These are phyloP conservation scores for Trichoplax adhaerens DNA, from an alignment of 37 sponge, comb jelly and placozoan species.

Conservation along the genomic window DNA sequence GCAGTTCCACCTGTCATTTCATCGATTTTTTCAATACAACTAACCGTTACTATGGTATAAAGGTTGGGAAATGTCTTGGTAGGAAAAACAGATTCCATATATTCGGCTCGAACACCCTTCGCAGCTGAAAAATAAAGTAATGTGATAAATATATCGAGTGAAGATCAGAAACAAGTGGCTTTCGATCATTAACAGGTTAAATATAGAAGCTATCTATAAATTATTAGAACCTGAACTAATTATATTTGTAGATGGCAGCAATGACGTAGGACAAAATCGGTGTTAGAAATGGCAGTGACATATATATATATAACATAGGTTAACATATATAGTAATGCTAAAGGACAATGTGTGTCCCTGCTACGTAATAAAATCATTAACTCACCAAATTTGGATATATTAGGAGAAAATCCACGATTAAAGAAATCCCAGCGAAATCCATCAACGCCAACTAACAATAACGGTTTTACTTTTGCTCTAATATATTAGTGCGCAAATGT, in stretches of 20 bases:
- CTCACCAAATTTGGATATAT: conserved; percentile 8
- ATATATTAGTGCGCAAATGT: no score
- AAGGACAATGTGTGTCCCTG: background rate
- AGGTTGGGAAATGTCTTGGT: conserved; percentile 86
- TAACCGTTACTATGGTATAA: conserved; percentile 70
- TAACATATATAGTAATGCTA: no score
- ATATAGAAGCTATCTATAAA: no score
- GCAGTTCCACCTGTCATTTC: no score
- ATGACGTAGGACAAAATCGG: no score
- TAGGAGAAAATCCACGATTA: conserved; percentile 25
- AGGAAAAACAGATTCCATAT: conserved; percentile 53
- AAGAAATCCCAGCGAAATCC: conserved; percentile 65
- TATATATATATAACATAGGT: no score
- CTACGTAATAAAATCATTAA: conserved; percentile 5
- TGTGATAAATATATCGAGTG: no score
- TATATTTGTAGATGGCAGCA: no score
- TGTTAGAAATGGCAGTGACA: no score
- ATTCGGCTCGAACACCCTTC: conserved; percentile 47
- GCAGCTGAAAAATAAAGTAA: conserved; percentile 4
- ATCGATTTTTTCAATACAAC: background rate
- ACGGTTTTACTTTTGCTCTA: conserved; percentile 9
- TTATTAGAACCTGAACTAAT: no score
- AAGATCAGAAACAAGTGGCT: no score
- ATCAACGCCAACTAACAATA: conserved; percentile 62
- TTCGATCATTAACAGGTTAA: no score